A percentile compares a stretch with the other conserved stretches of the same genome.
Conservation (phyloP, 2,888 invertebrate species). For the Drosophila histrio region DNA sequence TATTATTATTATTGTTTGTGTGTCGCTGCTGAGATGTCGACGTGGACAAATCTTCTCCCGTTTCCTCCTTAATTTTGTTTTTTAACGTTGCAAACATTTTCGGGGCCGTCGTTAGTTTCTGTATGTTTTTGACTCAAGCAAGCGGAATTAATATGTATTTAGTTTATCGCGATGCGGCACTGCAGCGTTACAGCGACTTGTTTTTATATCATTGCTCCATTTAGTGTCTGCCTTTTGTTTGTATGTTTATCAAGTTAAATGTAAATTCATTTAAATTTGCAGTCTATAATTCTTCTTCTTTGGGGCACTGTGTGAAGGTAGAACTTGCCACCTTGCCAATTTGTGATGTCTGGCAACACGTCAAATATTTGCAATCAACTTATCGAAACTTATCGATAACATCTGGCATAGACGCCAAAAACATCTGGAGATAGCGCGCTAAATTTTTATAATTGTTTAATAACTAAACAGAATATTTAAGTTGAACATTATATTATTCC, state of each 20-base stretch:
- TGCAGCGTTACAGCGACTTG: constrained; percentile 6
- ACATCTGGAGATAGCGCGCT: constrained; percentile 67
- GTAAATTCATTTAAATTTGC: constrained; percentile 68
- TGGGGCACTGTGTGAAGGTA: constrained; percentile 23
- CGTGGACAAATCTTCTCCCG: constrained; percentile 89
- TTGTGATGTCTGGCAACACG: constrained; percentile 40
- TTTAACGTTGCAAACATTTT: constrained; percentile 94
- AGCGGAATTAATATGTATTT: constrained; percentile 13
- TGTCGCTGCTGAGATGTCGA: constrained; percentile 55
- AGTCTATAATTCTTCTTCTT: constrained; percentile 49
- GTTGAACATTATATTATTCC: not conserved
- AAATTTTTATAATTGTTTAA: constrained; percentile 56
- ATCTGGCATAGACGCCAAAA: constrained; percentile 61
- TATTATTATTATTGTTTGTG: constrained; percentile 60
- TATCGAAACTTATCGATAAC: constrained; percentile 38
- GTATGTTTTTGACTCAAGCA: constrained; percentile 10
- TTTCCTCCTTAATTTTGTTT: constrained; percentile 95
- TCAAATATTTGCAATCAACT: not conserved
- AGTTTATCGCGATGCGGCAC: constrained; percentile 20
- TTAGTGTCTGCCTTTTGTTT: constrained; percentile 35
- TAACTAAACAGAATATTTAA: not conserved
- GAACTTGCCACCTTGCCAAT: constrained; percentile 45
- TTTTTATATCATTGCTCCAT: constrained; percentile 59
- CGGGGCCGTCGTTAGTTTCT: constrained; percentile 2
- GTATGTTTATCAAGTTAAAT: constrained; percentile 68